Evolutionary conservation across 2,113 vertebrate genomes (phyloP), one percentile per base, ranked within the genome.

Genomic region (Piprites chloris): DNA sequence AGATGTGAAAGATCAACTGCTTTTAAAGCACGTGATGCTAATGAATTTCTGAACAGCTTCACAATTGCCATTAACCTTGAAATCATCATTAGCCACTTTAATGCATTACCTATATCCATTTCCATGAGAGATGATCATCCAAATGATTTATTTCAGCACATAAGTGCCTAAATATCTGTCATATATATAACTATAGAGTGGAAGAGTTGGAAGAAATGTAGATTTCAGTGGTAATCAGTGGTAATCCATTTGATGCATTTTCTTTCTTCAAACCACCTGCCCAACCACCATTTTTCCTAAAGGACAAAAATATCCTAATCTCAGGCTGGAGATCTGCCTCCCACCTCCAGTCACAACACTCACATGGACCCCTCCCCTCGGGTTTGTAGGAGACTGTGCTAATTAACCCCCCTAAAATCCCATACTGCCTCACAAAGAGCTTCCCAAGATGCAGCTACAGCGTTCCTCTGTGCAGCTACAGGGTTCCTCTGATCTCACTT

Each of bases 391-490:
- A 81, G 35, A 42, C 13, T 46, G 14, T 37, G 47, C 42, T 21
- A 20, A 50, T 35, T 17, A 72, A 27, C 16, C 6, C 19, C 39
- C 16, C 24, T 18, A 55, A 61, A 86, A 86, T 35, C 4, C 1
- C n/a, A 12, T 10, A 9, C 8, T 44, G 20, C 65, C 56, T 85
- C 49, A 35, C 15, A 9, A 72, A 87, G 47, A 44, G 50, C 44
- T 81, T 65, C 44, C 35, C 0, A 0, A 61, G 23, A 30, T 28
- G 32, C 1, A 42, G 9, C 37, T 50, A 13, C 56, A 47, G 14
- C 0, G 2, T 12, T 42, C 42, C 42, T 17, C 42, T 17, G 42
- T 42, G 42, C 42, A 42, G 17, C 42, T 42, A 42, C 42, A 85
- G 3, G 13, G 53, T 12, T 76, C 50, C 16, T 83, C 33, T 69